Evolutionary conservation across 2,113 vertebrate species (phyloP).

Genomic region (Lophochroa leadbeateri): DNA sequence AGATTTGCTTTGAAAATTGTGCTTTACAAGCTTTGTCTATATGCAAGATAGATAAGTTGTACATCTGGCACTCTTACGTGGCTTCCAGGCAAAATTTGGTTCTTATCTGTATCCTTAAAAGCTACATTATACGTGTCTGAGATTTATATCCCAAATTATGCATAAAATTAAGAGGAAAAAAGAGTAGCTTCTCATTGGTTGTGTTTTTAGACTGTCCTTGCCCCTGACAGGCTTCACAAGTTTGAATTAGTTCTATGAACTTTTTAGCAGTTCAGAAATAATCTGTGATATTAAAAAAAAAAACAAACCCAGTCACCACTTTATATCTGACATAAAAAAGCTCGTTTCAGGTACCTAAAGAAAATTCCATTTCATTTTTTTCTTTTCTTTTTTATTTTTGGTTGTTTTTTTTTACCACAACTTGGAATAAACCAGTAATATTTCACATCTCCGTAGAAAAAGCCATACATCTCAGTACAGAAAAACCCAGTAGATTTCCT

Average conservation of each 20-base stretch:
- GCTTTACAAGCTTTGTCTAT: not conserved
- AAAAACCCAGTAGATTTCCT: not conserved
- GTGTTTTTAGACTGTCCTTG: not conserved
- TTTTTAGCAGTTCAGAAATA: not conserved
- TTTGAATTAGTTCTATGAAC: not conserved
- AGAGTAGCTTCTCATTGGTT: fast-evolving
- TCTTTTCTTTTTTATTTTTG: no score
- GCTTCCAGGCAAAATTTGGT: not conserved
- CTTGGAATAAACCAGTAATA: not conserved
- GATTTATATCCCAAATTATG: not conserved
- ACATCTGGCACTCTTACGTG: not conserved
- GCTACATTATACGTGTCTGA: not conserved
- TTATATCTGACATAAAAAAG: not conserved
- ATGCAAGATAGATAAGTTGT: not conserved
- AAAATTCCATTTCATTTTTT: not conserved
- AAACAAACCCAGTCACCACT: fast-evolving
- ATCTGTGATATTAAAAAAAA: not conserved
- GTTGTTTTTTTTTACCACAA: fast-evolving
- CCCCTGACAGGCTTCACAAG: not conserved
- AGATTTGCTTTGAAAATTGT: not conserved
- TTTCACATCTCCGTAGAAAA: not conserved
- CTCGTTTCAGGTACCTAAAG: not conserved
- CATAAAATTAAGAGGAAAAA: not conserved
- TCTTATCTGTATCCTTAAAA: not conserved
- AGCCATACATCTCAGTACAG: not conserved